Conservation (phyloP, 1,140 invertebrate genomes). For the Mactra quadrangularis region DNA sequence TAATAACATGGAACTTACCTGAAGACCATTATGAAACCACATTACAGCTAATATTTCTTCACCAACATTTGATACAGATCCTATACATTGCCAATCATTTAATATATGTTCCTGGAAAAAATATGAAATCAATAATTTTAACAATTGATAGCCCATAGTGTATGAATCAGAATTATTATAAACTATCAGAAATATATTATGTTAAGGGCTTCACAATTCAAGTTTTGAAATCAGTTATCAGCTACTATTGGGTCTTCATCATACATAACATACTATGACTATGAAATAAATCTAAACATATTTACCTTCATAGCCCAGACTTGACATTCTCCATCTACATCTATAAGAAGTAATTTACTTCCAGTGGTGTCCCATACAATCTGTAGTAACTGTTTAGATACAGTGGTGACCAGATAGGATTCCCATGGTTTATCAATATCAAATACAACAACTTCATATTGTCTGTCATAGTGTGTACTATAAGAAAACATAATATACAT, state of each 20-base stretch:
- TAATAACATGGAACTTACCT: too few species aligned
- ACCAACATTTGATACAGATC: conserved; percentile 66
- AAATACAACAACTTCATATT: conserved; percentile 72
- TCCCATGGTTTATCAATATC: conserved; percentile 78
- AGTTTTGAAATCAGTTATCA: too few species aligned
- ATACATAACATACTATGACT: too few species aligned
- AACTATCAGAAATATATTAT: too few species aligned
- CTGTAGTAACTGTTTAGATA: conserved; percentile 63
- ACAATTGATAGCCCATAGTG: too few species aligned
- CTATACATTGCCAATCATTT: conserved; percentile 77
- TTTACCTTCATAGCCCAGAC: conserved; percentile 74
- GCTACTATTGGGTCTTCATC: too few species aligned
- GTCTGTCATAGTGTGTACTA: conserved; percentile 67
- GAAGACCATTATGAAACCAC: conserved; percentile 81
- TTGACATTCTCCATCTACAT: conserved; percentile 67
- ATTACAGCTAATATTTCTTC: conserved; percentile 80
- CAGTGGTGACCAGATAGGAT: conserved; percentile 65
- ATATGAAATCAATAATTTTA: neutral
- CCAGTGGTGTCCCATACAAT: conserved; percentile 75
- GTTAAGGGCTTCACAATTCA: too few species aligned
- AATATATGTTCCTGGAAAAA: conserved; percentile 78
- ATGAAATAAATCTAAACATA: too few species aligned
- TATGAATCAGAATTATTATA: too few species aligned
- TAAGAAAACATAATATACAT: neutral
- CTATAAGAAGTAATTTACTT: conserved; percentile 67